A percentile compares a stretch with the other conserved stretches of the same genome.
phyloP scores from a whole-genome alignment of 1,140 invertebrate genomes.

The Drosophila tristis region DNA sequence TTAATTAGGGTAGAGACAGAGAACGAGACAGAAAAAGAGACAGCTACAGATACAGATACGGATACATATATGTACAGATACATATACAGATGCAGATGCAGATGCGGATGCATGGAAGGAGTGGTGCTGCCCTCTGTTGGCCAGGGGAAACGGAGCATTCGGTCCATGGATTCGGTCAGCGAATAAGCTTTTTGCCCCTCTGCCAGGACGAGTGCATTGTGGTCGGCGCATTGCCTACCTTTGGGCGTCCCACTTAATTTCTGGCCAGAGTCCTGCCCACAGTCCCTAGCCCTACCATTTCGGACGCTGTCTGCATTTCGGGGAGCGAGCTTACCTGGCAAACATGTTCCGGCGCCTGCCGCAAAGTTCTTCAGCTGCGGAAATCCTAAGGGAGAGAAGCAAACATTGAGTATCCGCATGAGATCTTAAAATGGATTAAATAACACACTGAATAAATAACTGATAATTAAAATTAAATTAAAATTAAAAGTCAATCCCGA shows the following conservation, averaged over 20 bases:
- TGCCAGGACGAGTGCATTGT: constrained; percentile 26
- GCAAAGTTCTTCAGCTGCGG: constrained; percentile 86
- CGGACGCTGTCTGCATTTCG: neutral
- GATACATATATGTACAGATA: too few species aligned
- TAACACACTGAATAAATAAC: neutral
- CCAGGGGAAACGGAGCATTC: constrained; percentile 7
- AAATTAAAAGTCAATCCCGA: too few species aligned
- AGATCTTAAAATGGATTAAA: neutral
- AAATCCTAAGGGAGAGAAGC: constrained; percentile 84
- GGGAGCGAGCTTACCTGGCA: constrained; percentile 84
- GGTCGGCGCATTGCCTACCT: constrained; percentile 57
- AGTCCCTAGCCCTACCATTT: too few species aligned
- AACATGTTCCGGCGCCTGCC: constrained; percentile 84
- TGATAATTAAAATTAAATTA: neutral
- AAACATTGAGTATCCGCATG: too few species aligned
- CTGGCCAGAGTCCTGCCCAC: neutral
- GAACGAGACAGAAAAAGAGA: neutral
- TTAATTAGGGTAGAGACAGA: constrained; percentile 62
- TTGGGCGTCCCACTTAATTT: constrained; percentile 49
- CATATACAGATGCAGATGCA: neutral
- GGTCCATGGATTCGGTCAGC: neutral
- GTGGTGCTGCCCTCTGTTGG: constrained; percentile 58
- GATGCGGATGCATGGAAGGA: neutral
- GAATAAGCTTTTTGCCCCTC: constrained; percentile 1
- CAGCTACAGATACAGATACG: too few species aligned